Percentiles rank a stretch among this genome's conserved stretches.
These are phyloP conservation scores for Hemiprocne comata DNA, from an alignment of 2,113 vertebrate genomes.

Conservation along the genomic window DNA sequence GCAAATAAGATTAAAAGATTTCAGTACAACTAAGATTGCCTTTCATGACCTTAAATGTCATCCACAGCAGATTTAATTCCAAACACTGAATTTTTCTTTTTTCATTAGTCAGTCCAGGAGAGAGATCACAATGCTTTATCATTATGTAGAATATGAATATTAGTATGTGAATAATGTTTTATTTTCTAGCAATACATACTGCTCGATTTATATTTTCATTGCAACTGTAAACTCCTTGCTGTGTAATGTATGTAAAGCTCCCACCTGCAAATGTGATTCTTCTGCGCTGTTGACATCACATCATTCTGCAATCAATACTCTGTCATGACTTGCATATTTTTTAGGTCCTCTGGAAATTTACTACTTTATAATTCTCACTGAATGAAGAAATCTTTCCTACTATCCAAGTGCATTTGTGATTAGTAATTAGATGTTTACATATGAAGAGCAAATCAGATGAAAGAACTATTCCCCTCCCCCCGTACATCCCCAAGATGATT, in stretches of 20 bases:
- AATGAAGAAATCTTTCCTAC: not conserved
- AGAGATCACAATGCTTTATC: not conserved
- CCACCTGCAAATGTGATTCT: constrained; percentile 36
- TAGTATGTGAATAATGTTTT: not conserved
- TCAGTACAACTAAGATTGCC: constrained; percentile 65
- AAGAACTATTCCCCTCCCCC: not conserved
- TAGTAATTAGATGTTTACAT: not conserved
- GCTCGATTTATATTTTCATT: not conserved
- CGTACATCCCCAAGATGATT: not conserved
- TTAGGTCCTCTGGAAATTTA: constrained; percentile 22
- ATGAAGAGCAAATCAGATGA: not conserved
- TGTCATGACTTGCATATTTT: constrained; percentile 43
- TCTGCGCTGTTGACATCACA: not conserved
- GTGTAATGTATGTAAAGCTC: constrained; percentile 27
- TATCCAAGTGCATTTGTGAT: not conserved
- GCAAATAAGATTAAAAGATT: constrained; percentile 77
- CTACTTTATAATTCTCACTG: constrained; percentile 1
- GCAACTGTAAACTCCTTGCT: not conserved
- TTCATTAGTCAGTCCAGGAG: constrained; percentile 28
- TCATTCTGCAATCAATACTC: constrained; percentile 44
- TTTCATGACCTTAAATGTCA: constrained; percentile 72
- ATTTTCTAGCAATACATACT: constrained; percentile 7
- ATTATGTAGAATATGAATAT: not conserved
- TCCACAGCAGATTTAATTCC: constrained; percentile 60
- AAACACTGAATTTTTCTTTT: constrained; percentile 34